A percentile compares a stretch with the other conserved stretches of the same genome.
These are phyloP conservation scores for Phengaris arion DNA, from an alignment of 2,888 invertebrate species.

Conservation along the genomic window DNA sequence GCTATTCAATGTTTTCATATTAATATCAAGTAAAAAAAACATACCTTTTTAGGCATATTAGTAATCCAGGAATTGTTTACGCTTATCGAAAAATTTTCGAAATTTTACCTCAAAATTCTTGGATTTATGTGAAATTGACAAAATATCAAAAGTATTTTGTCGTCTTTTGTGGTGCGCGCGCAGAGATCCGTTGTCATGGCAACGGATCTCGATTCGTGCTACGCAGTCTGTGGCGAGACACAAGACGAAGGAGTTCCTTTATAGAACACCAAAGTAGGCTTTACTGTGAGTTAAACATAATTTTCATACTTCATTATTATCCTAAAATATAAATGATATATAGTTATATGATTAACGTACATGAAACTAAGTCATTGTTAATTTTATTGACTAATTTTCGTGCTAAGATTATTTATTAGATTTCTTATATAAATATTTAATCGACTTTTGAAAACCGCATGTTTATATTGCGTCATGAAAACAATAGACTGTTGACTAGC, in stretches of 20 bases:
- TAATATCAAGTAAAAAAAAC: constrained; percentile 37
- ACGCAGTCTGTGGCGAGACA: not conserved
- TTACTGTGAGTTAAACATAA: constrained; percentile 43
- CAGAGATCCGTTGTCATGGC: constrained; percentile 56
- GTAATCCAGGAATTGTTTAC: constrained; percentile 30
- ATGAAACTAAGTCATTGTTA: not conserved
- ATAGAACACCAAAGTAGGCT: not conserved
- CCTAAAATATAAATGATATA: not conserved
- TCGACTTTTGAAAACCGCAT: not conserved
- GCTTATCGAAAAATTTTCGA: constrained; percentile 35
- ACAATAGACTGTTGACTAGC: not conserved
- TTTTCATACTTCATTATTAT: not conserved
- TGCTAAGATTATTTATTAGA: not conserved
- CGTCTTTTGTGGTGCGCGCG: constrained; percentile 60
- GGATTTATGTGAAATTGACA: constrained; percentile 43
- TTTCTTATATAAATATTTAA: too few species aligned
- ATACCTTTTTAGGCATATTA: constrained; percentile 71
- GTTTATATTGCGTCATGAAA: constrained; percentile 5
- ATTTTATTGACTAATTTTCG: not conserved
- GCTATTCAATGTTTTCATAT: not conserved
- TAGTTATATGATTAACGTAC: not conserved
- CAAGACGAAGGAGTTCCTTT: not conserved
- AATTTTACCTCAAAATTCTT: constrained; percentile 21
- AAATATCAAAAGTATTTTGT: constrained; percentile 40
- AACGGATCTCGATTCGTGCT: constrained; percentile 43